Base-by-base conservation (phyloP, 2,797 vertebrate genomes). In the Dryobates pubescens region DNA sequence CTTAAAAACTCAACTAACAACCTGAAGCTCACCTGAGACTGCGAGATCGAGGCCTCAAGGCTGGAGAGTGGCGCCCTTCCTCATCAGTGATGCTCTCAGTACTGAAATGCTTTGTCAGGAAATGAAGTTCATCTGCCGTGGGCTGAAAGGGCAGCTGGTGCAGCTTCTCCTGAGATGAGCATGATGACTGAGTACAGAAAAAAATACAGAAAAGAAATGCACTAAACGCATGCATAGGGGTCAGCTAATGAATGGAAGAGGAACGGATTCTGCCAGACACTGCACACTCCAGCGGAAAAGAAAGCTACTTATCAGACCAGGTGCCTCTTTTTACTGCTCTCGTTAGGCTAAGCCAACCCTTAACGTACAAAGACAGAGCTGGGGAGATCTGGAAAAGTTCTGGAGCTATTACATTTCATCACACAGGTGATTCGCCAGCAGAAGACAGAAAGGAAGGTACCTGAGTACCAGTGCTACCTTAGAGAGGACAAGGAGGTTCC, bases 141-240 rank as follows among this genome's bases (percentile, higher is more conserved):
- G 99, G 99, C 98, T 99, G 99, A 98, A 98, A 99, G 95, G 99
- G 99, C 98, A 99, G 97, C 98, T 99, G 99, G 98, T 99, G 99
- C 94, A 99, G 98, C 98, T 99, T 99, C 98, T 99, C 99, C 98
- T 99, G 99, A 96, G 99, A 99, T 98, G 99, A 99, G 98, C 99
- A 99, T 96, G 99, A 99, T 94, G 99, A 99, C 99, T 99, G 98
- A 91, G 94, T 98, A 98, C 97, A 98, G 92, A 98, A 98, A 98
- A 98, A 98, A 98, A 98, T 97, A 98, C 98, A 98, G 97, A 98
- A 98, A 98, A 98, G 97, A 98, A 97, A 98, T 98, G 94, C 93
- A 96, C 96, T 97, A 97, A 96, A 97, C 89, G 78, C 89, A 95
- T 63, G 90, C 84, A 96, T 92, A 96, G 80, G 90, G 84, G 92